A percentile compares a stretch with the other conserved stretches of the same genome.
Conservation (phyloP, 92 coral and sea anemone species). For the Heteractis magnifica region DNA sequence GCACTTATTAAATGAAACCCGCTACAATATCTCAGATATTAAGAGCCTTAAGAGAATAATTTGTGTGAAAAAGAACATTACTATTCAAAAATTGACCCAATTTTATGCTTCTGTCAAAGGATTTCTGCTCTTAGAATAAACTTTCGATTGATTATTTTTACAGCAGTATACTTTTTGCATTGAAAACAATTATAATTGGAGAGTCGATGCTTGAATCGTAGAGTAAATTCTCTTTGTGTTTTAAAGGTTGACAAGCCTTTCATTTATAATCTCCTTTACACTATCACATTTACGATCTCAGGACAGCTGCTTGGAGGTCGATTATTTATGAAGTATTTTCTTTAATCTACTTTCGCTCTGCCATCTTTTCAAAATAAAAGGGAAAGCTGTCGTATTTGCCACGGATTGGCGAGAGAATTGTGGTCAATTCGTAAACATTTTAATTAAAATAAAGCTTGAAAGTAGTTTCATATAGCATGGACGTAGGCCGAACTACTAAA, state of each 20-base stretch:
- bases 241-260: not conserved
- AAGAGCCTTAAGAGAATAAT: not conserved
- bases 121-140: not conserved
- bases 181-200: not conserved
- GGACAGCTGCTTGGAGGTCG: conserved; percentile 14
- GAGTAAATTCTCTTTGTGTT: not conserved
- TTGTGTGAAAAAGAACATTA: not conserved
- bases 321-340: conserved; percentile 19
- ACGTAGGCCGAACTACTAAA: not conserved
- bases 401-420: conserved; percentile 20
- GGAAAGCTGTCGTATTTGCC: not conserved
- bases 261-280: conserved; percentile 7
- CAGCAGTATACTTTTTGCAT: not conserved
- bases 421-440: not conserved
- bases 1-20: not conserved
- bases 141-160: not conserved
- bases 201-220: not conserved
- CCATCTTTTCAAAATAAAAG: conserved; percentile 10
- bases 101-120: not conserved
- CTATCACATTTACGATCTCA: conserved; percentile 2
- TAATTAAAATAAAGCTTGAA: conserved; percentile 9
- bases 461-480: not conserved
- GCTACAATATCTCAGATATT: not conserved
- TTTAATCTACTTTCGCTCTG: conserved; percentile 18
- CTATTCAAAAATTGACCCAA: not conserved